Evolutionary conservation across 2,797 vertebrate genomes (phyloP), one percentile per base, ranked within the genome.

Genomic region (Oophaga sylvatica): DNA sequence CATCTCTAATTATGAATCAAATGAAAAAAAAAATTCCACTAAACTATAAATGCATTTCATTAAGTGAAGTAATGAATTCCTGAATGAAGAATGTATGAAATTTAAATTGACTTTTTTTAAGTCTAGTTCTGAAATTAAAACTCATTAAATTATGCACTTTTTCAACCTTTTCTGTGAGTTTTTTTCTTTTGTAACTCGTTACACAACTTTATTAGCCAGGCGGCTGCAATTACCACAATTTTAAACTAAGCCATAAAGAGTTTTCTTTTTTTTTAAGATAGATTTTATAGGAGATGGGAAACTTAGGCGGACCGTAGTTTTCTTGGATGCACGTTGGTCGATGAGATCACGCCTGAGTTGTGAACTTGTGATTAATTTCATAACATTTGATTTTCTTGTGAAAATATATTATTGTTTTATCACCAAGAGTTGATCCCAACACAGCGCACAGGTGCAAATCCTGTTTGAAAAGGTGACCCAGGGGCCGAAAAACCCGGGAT

Each of bases 281-380:
- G 20, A 41, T 73, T 84, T 88, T 88, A 80, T 80, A 88, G 53
- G 70, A 84, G 45, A 59, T 60, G 81, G 68, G 48, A 83, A 87
- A 83, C 48, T 53, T 35, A 63, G 41, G 65, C 60, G 22, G 22
- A n/a, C 26, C 41, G n/a, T 65, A 16, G 9, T 31, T 71, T 68
- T 57, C 81, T 83, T 83, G 81, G 68, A 83, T 57, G 3, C 48
- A 2, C 56, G 70, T 70, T 17, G 17, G n/a, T 83, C 11, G 17
- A n/a, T 84, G 82, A 84, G 68, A 41, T 84, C 82, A 84, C 68
- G 29, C n/a, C 77, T 35, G 82, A 29, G 45, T 45, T 84, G 22
- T 75, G 45, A 82, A 82, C 80, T 82, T n/a, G 45, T 48, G 71
- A 73, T 73, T 73, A 41, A 73, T 48, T 45, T 45, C 41, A 45